Conservation (phyloP, 2,888 invertebrate genomes). For the Hetaerina titia region DNA sequence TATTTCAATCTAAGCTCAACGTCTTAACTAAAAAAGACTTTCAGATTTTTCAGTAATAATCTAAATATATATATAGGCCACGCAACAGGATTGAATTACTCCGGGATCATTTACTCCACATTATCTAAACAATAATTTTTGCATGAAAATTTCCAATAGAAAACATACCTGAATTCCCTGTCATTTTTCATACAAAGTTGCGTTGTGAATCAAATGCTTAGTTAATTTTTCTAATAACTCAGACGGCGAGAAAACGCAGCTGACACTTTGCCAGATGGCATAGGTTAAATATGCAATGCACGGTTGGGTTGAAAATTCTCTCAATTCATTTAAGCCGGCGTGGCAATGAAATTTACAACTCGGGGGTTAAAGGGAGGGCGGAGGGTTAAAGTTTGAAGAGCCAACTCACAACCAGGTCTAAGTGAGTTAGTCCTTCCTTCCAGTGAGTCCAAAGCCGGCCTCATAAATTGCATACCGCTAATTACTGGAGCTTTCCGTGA, state of each 20-base stretch:
- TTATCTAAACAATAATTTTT: too few species aligned
- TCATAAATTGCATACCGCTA: background rate
- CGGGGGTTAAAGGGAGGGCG: too few species aligned
- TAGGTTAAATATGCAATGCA: background rate
- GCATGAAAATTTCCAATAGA: too few species aligned
- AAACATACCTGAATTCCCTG: too few species aligned
- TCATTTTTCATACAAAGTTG: too few species aligned
- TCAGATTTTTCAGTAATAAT: too few species aligned
- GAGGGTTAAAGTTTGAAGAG: background rate
- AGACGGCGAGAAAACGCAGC: background rate
- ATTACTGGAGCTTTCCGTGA: background rate
- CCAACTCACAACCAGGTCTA: background rate
- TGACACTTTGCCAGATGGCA: background rate
- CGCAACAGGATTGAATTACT: too few species aligned
- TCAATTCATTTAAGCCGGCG: background rate
- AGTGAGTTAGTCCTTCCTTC: background rate
- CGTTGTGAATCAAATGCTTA: background rate
- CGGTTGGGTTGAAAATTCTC: background rate
- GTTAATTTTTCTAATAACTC: background rate
- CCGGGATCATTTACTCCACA: too few species aligned
- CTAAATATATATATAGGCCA: too few species aligned
- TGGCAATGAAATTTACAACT: slow-evolving; percentile 10
- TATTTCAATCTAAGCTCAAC: too few species aligned
- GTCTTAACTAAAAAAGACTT: too few species aligned
- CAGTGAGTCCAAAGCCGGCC: background rate